phyloP scores from a whole-genome alignment of 2,113 vertebrate species.

The Platysteira castanea region DNA sequence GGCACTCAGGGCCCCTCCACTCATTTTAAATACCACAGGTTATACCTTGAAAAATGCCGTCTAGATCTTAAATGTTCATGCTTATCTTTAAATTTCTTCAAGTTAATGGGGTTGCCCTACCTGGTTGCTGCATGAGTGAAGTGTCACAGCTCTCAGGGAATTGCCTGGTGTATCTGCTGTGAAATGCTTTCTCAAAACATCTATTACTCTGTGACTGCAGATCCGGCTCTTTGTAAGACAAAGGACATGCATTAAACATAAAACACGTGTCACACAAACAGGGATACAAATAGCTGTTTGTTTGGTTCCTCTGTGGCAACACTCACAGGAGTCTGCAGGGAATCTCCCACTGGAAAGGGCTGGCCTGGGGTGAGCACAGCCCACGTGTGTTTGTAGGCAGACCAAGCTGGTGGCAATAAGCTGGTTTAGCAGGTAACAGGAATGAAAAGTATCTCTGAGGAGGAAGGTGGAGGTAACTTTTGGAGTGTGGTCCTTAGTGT shows the following conservation, averaged over 20 bases:
- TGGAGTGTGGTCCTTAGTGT: neutral
- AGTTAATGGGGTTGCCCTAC: neutral
- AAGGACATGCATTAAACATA: neutral
- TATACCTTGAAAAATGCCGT: neutral
- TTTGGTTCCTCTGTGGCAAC: neutral
- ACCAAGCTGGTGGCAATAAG: neutral
- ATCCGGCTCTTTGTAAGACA: neutral
- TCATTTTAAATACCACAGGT: neutral
- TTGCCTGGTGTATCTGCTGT: neutral
- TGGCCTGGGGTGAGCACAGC: neutral
- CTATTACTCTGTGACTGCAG: neutral
- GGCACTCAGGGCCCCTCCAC: neutral
- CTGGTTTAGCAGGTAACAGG: neutral
- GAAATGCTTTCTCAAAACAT: neutral
- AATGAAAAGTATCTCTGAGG: neutral
- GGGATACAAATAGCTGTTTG: neutral
- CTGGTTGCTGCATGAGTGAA: fast-evolving
- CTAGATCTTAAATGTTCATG: neutral
- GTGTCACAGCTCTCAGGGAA: fast-evolving
- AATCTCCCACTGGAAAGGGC: neutral
- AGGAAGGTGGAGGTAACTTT: too few relatives aligned
- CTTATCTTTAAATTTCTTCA: neutral
- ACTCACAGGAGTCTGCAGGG: neutral
- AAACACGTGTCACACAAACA: neutral
- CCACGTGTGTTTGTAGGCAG: neutral